phyloP scores from a whole-genome alignment of 2,888 invertebrate species.

The Zootermopsis nevadensis region DNA sequence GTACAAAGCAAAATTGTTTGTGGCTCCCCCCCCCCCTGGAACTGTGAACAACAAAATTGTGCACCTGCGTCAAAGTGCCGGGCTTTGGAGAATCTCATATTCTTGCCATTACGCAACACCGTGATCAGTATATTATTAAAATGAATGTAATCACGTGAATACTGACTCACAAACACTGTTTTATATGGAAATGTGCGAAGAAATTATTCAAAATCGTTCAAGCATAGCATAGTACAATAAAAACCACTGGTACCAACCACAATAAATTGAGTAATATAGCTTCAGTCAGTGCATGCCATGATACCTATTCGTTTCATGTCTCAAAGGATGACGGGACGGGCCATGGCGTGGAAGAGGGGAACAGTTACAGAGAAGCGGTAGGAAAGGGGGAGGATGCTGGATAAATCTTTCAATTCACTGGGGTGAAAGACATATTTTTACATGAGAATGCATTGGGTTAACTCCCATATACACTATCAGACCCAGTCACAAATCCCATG shows the following conservation, averaged over 20 bases:
- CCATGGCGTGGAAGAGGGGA: not conserved
- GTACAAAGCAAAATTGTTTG: not conserved
- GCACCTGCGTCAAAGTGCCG: not conserved
- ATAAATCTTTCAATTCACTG: slow-evolving; percentile 44
- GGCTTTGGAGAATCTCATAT: not conserved
- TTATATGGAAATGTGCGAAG: not conserved
- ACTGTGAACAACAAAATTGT: not conserved
- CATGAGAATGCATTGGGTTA: slow-evolving; percentile 35
- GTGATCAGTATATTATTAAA: not conserved
- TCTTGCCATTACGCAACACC: not conserved
- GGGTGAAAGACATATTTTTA: slow-evolving; percentile 39
- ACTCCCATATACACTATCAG: slow-evolving; percentile 19
- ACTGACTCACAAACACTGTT: not conserved
- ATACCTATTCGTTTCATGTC: not conserved
- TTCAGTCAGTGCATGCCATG: not conserved
- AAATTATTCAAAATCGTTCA: no score
- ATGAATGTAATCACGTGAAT: not conserved
- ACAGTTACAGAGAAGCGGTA: not conserved
- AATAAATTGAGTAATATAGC: not conserved
- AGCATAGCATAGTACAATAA: not conserved
- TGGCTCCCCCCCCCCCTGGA: not conserved
- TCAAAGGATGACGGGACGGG: not conserved
- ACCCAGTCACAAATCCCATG: not conserved
- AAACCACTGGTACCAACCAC: not conserved
- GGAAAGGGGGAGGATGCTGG: slow-evolving; percentile 3